These are phyloP conservation scores for Microctenopoma stevenorrisi DNA, from an alignment of 2,797 vertebrate genomes.

Conservation along the genomic window DNA sequence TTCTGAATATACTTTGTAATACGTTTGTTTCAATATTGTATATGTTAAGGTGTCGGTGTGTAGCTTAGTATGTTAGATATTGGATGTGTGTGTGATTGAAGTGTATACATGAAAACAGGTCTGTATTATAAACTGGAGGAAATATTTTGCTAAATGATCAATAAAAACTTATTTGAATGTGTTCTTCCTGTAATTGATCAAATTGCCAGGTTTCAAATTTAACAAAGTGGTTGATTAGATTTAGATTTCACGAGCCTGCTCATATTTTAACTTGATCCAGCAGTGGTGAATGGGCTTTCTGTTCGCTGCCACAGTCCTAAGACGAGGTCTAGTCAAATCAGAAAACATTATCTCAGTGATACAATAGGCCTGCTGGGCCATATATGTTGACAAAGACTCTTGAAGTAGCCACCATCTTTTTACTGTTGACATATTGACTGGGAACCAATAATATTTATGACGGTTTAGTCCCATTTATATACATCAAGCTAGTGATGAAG, in stretches of 20 bases:
- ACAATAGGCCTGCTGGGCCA: no score
- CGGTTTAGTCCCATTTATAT: no score
- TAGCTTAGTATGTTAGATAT: slow-evolving; percentile 46
- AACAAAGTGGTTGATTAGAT: slow-evolving; percentile 22
- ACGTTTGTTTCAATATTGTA: not conserved
- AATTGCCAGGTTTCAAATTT: slow-evolving; percentile 17
- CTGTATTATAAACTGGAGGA: slow-evolving; percentile 14
- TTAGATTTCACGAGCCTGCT: not conserved
- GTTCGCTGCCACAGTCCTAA: no score
- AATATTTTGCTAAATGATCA: not conserved
- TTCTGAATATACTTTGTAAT: not conserved
- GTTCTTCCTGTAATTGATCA: slow-evolving; percentile 18
- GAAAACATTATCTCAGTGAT: no score
- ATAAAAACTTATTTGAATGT: slow-evolving; percentile 26
- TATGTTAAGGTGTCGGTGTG: slow-evolving; percentile 18
- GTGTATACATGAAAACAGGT: slow-evolving; percentile 30
- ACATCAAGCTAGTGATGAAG: no score
- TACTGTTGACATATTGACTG: no score
- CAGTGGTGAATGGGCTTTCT: no score
- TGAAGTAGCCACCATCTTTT: no score
- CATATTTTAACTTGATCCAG: not conserved
- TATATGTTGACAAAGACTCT: no score
- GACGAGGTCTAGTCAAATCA: no score
- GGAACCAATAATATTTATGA: no score
- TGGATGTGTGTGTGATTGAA: slow-evolving; percentile 12